These are phyloP conservation scores for Meloe dianella DNA, from an alignment of 2,888 invertebrate species.

Conservation along the genomic window DNA sequence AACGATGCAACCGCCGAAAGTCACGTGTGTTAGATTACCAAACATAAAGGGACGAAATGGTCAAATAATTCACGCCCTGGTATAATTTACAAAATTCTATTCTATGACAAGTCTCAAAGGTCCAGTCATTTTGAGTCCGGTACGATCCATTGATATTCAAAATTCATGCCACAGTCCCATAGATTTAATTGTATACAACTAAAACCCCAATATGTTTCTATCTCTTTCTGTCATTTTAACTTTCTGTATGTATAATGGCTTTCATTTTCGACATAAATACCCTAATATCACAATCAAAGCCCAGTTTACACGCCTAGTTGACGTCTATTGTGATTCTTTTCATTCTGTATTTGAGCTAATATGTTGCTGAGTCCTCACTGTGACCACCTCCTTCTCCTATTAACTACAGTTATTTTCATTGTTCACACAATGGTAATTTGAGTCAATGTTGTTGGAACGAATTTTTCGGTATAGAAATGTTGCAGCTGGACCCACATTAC, in stretches of 20 bases:
- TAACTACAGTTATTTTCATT: constrained; percentile 28
- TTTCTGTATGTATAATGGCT: constrained; percentile 22
- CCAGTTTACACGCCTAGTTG: constrained; percentile 54
- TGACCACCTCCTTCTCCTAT: constrained; percentile 27
- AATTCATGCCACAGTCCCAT: constrained; percentile 25
- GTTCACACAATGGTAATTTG: constrained; percentile 29
- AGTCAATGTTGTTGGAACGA: constrained; percentile 33
- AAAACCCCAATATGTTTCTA: constrained; percentile 12
- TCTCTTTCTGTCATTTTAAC: neutral
- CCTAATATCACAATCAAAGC: constrained; percentile 49
- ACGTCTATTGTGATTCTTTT: constrained; percentile 49
- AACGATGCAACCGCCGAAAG: constrained; percentile 17
- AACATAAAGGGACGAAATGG: constrained; percentile 23
- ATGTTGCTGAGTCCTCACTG: constrained; percentile 34
- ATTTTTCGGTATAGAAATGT: constrained; percentile 29
- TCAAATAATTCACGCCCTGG: constrained; percentile 35
- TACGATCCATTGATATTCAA: constrained; percentile 35
- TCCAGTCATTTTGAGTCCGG: neutral
- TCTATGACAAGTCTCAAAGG: constrained; percentile 17
- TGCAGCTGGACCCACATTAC: constrained; percentile 35
- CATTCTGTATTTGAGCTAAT: constrained; percentile 47
- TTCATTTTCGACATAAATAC: constrained; percentile 44
- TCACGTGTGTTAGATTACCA: constrained; percentile 37
- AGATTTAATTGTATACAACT: constrained; percentile 34
- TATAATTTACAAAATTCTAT: constrained; percentile 34